These are phyloP conservation scores for Neomorphus geoffroyi DNA, from an alignment of 2,797 vertebrate species.

Conservation along the genomic window DNA sequence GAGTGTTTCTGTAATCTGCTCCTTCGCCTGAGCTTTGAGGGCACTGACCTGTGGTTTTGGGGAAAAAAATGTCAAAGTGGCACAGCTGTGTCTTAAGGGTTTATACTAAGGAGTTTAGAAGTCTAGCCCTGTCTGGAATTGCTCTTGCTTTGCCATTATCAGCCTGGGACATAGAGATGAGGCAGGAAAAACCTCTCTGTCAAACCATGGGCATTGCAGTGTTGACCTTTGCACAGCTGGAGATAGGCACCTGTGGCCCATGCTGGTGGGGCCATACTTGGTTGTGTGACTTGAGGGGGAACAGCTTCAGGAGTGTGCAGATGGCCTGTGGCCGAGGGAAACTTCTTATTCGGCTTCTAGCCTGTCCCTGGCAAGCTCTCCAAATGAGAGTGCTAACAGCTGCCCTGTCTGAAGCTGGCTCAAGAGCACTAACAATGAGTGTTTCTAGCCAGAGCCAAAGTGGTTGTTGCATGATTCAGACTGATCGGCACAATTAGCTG, in stretches of 20 bases:
- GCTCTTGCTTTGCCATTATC: not conserved
- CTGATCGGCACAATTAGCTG: not conserved
- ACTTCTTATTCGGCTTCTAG: not conserved
- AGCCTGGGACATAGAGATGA: not conserved
- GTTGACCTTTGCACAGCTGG: not conserved
- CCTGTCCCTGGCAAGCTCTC: not conserved
- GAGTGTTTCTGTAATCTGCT: not conserved
- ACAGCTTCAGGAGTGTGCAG: not conserved
- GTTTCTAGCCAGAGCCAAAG: not conserved
- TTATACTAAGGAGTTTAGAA: not conserved
- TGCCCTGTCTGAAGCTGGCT: not conserved
- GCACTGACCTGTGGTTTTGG: not conserved
- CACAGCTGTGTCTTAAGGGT: not conserved
- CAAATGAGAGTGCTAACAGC: fast-evolving
- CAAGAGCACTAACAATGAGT: not conserved
- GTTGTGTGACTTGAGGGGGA: not conserved
- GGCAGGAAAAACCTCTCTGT: not conserved
- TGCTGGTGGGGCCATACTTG: not conserved
- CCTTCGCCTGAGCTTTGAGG: not conserved
- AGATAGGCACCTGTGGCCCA: not conserved
- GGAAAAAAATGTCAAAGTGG: not conserved
- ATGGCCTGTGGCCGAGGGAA: not conserved
- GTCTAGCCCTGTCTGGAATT: not conserved
- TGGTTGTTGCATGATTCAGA: fast-evolving
- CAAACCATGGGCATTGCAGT: not conserved